These are phyloP conservation scores for Serranus cabrilla DNA, from an alignment of 2,797 vertebrate species.

Conservation along the genomic window DNA sequence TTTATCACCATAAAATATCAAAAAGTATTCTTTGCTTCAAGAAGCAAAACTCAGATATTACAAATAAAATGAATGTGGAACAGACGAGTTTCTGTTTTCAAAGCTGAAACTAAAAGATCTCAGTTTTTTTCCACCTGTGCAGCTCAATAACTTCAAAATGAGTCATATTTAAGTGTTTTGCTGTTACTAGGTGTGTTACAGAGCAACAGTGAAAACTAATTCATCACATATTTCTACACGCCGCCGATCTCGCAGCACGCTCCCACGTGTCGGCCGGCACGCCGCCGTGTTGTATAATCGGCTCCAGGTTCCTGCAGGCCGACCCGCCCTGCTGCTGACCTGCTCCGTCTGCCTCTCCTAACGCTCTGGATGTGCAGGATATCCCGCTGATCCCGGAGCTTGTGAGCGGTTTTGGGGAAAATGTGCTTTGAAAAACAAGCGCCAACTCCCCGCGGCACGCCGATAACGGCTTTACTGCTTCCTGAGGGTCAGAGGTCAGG, in stretches of 20 bases:
- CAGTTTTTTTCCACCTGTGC: background rate
- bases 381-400: constrained; percentile 35
- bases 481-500: constrained; percentile 71
- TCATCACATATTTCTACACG: constrained; percentile 27
- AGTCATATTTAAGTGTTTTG: background rate
- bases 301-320: background rate
- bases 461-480: constrained; percentile 67
- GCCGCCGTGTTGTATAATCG: too few species aligned
- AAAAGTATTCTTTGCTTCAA: too few species aligned
- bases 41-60: too few species aligned
- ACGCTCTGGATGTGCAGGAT: constrained; percentile 2
- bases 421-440: constrained; percentile 61
- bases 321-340: constrained; percentile 8
- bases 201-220: constrained; percentile 5
- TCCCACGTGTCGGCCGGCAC: constrained; percentile 1
- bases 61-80: too few species aligned
- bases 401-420: constrained; percentile 37
- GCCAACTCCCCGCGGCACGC: constrained; percentile 38
- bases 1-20: too few species aligned
- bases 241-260: constrained; percentile 9
- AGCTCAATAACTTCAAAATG: background rate
- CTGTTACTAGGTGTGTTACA: constrained; percentile 5
- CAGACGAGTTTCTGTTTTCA: background rate
- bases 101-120: background rate
- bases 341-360: constrained; percentile 23